Evolutionary conservation across 2,113 vertebrate species (phyloP), one percentile per base, ranked within the genome.

Genomic region (Eira barbara): DNA sequence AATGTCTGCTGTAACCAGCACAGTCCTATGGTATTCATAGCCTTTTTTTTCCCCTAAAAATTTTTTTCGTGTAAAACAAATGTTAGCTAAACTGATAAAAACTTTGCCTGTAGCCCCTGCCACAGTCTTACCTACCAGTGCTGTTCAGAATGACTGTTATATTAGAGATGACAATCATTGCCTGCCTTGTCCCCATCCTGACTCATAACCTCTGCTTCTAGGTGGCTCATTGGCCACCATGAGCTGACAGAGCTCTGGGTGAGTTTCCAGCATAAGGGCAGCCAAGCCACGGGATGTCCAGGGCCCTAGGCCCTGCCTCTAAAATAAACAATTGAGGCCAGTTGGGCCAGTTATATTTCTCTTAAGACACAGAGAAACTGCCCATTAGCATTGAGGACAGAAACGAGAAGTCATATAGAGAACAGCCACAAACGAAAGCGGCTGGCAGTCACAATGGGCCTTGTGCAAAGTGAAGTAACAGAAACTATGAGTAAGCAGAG

Each of bases 1-100:
- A 61, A 11, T 11, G n/a, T 29, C 57, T 76, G 1, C 67, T 74
- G 15, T 18, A 34, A 49, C 31, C 4, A 29, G 80, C 39, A 12
- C 15, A 89, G 39, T 82, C 79, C 23, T 34, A 47, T 39, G 29
- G n/a, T 29, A 55, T 79, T 90, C 42, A 34, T 27, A 59, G 83
- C 55, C 25, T 80, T 80, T 89, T 57, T 85, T 78, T 67, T 47
- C n/a, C 63, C 34, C 65, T 91, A 69, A 45, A 79, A 79, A n/a
- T 74, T 61, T 74, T 91, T 63, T 34, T 78, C 45, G 81, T 45
- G 49, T 90, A 69, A 94, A 76, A 96, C 42, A 89, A 95, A 67
- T 83, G 52, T 65, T 49, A 31, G 45, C 17, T 49, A 86, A 85
- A 59, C 79, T 91, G 61, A 74, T 57, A 13, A 76, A 52, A 91